Evolutionary conservation across 1,140 invertebrate species (phyloP).

Genomic region (Aphis craccivora): DNA sequence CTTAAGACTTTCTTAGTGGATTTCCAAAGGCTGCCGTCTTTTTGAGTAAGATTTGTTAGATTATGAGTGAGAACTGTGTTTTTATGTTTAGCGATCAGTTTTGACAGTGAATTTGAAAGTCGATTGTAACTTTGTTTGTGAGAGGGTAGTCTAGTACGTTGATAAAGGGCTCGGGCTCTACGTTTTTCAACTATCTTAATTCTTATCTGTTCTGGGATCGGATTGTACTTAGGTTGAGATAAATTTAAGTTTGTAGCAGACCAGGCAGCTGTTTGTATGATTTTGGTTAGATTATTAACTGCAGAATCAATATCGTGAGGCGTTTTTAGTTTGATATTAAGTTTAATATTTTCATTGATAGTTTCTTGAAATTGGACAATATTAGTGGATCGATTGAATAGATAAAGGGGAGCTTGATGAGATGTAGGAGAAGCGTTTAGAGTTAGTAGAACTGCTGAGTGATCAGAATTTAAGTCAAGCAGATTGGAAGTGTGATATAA

Average conservation of each 20-base stretch:
- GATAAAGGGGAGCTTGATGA: neutral
- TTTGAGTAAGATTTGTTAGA: too few species aligned
- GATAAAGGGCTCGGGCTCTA: too few species aligned
- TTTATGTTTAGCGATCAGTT: too few species aligned
- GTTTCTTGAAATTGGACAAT: neutral
- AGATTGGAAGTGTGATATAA: neutral
- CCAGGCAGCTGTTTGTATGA: neutral
- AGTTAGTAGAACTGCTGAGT: neutral
- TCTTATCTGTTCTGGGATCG: too few species aligned
- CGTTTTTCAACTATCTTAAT: too few species aligned
- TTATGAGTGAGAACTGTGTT: too few species aligned
- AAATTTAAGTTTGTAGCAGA: neutral
- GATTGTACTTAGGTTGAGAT: neutral
- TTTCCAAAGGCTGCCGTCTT: too few species aligned
- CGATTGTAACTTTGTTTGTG: too few species aligned
- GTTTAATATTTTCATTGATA: neutral
- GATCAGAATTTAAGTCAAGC: neutral
- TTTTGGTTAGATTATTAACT: neutral
- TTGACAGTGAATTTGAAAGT: too few species aligned
- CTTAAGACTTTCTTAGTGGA: too few species aligned
- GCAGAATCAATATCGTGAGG: neutral
- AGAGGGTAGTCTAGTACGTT: too few species aligned
- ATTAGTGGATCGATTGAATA: neutral
- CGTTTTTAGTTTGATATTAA: slow-evolving; percentile 4
- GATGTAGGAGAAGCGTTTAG: neutral